Evolutionary conservation across 2,113 vertebrate genomes (phyloP).

Genomic region (Brachypodius melanocephalos): DNA sequence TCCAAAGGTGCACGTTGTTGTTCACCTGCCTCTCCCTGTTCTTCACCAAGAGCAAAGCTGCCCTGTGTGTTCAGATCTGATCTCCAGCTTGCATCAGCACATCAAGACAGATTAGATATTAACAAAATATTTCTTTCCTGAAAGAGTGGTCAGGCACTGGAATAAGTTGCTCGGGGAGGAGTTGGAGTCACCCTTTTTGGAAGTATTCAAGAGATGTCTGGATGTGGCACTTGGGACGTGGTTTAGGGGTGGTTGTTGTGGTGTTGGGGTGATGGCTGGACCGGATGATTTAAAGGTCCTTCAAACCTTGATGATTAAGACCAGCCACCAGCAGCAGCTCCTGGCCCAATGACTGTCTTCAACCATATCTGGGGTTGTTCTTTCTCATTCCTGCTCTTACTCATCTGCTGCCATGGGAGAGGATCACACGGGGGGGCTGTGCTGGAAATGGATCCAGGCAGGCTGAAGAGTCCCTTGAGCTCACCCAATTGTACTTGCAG

Average conservation of each 20-base stretch:
- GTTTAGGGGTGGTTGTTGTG: neutral
- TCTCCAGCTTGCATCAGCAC: neutral
- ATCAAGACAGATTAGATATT: too few species aligned
- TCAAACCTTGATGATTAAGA: neutral
- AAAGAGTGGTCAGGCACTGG: neutral
- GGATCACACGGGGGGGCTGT: neutral
- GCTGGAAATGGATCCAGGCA: neutral
- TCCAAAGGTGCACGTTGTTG: accelerated
- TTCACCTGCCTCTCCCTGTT: neutral
- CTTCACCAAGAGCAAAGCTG: neutral
- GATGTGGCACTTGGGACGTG: neutral
- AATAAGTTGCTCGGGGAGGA: neutral
- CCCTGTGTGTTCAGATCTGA: accelerated
- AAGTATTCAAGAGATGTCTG: neutral
- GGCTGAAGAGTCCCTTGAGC: neutral
- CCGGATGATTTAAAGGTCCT: neutral
- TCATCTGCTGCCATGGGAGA: neutral
- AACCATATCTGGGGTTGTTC: accelerated
- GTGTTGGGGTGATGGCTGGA: neutral
- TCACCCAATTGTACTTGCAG: neutral
- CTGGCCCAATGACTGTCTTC: neutral
- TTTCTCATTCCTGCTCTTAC: neutral
- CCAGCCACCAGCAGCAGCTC: neutral
- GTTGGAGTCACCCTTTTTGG: neutral
- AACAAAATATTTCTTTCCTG: neutral